Percentiles rank a stretch among this genome's conserved stretches.
phyloP scores from a whole-genome alignment of 1,140 invertebrate genomes.

The Leptopilina clavipes region DNA sequence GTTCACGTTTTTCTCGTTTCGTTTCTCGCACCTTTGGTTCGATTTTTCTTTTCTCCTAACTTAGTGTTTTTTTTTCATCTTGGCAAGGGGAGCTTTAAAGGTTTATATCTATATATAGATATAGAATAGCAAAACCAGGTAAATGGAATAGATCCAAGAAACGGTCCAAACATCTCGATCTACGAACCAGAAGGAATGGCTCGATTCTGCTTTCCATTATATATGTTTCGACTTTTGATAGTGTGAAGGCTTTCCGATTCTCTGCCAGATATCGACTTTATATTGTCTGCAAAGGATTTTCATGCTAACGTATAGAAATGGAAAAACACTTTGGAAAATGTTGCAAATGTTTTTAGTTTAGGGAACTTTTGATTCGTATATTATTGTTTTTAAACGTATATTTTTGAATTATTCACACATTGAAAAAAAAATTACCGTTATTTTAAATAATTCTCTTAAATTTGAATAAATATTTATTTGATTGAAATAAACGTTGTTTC shows the following conservation, averaged over 20 bases:
- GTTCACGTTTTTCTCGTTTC: neutral
- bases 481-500: too few species aligned
- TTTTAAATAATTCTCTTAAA: too few species aligned
- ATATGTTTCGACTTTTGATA: conserved; percentile 34
- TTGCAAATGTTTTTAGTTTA: too few species aligned
- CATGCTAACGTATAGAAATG: conserved; percentile 33
- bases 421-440: too few species aligned
- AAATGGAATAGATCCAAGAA: conserved; percentile 15
- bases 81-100: neutral
- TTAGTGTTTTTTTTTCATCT: neutral
- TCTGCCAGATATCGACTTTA: conserved; percentile 52
- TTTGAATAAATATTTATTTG: too few species aligned
- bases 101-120: neutral
- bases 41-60: neutral
- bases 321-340: too few species aligned
- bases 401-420: too few species aligned
- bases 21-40: neutral
- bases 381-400: too few species aligned
- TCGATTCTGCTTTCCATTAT: conserved; percentile 43
- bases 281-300: conserved; percentile 50
- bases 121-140: neutral
- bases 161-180: conserved; percentile 38
- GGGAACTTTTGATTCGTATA: too few species aligned
- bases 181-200: conserved; percentile 35
- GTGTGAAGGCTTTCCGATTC: conserved; percentile 35